Evolutionary conservation across 2,797 vertebrate genomes (phyloP).

Genomic region (Monodelphis domestica): DNA sequence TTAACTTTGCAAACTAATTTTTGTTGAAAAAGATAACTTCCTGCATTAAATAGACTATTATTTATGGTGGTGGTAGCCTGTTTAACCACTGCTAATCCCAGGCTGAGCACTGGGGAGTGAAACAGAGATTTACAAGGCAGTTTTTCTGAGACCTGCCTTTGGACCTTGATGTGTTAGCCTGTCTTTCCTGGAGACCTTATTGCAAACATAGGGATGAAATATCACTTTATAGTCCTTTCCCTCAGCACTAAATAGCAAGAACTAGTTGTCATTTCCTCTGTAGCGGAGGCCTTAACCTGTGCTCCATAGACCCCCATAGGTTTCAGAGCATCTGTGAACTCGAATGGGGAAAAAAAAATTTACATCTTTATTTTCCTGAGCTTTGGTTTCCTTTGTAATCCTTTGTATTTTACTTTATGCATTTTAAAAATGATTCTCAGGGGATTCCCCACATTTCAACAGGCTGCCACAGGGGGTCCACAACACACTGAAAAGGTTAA

Average conservation of each 20-base stretch:
- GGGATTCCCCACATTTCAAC: not conserved
- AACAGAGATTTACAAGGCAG: not conserved
- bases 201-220: slow-evolving; percentile 17
- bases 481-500: not conserved
- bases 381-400: not conserved
- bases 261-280: not conserved
- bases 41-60: slow-evolving; percentile 14
- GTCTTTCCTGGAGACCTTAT: slow-evolving; percentile 26
- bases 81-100: not conserved
- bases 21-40: not conserved
- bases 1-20: not conserved
- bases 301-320: not conserved
- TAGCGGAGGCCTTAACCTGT: not conserved
- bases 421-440: not conserved
- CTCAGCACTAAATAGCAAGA: not conserved
- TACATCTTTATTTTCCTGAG: not conserved
- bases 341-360: not conserved
- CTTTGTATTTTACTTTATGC: not conserved
- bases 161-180: not conserved
- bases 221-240: slow-evolving; percentile 13
- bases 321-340: not conserved
- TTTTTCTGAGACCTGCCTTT: not conserved
- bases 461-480: not conserved
- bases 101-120: not conserved
- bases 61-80: not conserved